Percentiles rank a stretch among this genome's conserved stretches.
Evolutionary conservation across 2,888 invertebrate genomes (phyloP).

Genomic region (Pseudococcus jackbeardsleyi): DNA sequence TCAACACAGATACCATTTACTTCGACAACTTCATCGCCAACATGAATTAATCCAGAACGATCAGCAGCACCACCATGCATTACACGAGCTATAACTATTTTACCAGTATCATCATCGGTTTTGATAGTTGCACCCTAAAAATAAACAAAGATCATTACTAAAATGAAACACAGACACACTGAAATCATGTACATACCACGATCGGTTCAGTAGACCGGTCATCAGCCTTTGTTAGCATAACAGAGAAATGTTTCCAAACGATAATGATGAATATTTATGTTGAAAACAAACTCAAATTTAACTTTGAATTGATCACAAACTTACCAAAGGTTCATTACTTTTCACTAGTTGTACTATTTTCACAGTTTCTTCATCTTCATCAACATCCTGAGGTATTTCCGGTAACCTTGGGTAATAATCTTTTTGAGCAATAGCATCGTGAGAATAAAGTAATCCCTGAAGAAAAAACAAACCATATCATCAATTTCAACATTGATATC

Average conservation of each 20-base stretch:
- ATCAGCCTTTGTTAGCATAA: slow-evolving; percentile 68
- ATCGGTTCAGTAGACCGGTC: slow-evolving; percentile 87
- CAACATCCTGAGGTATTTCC: slow-evolving; percentile 87
- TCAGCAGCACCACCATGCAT: slow-evolving; percentile 98
- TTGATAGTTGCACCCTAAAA: slow-evolving; percentile 94
- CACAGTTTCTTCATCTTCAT: slow-evolving; percentile 94
- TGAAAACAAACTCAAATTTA: neutral
- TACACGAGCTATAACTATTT: slow-evolving; percentile 94
- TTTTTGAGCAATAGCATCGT: slow-evolving; percentile 95
- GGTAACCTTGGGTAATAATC: slow-evolving; percentile 93
- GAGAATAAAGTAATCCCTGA: slow-evolving; percentile 90
- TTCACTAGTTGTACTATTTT: slow-evolving; percentile 97
- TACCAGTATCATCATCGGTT: slow-evolving; percentile 91
- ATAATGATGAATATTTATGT: slow-evolving; percentile 41
- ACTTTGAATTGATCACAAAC: slow-evolving; percentile 69
- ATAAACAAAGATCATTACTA: neutral
- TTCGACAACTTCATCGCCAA: slow-evolving; percentile 97
- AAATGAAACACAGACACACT: no score
- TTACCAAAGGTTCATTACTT: slow-evolving; percentile 95
- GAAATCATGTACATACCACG: slow-evolving; percentile 83
- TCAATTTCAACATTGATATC: no score
- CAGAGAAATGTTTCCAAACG: slow-evolving; percentile 73
- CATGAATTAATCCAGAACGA: slow-evolving; percentile 93
- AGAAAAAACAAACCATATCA: neutral
- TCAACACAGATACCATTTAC: slow-evolving; percentile 95